Percentiles rank a stretch among this genome's conserved stretches.
Conservation (phyloP, 2,113 vertebrate species). For the Chaenocephalus aceratus region DNA sequence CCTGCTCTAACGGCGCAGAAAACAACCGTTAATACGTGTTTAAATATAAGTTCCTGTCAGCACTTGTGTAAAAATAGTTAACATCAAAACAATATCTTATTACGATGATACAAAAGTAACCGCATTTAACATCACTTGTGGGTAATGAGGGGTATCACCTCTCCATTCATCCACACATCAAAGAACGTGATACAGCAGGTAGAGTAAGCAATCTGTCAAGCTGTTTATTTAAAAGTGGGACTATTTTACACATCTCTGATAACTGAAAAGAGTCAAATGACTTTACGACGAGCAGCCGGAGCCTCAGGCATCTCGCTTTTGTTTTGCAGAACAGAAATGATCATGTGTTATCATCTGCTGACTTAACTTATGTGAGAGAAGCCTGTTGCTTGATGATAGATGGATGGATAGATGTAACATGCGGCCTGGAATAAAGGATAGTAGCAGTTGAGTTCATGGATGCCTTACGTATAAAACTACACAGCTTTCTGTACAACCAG, state of each 20-base stretch:
- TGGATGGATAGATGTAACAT: too few relatives aligned
- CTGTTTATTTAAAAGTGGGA: constrained; percentile 35
- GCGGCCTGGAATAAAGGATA: too few relatives aligned
- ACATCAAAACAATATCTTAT: background rate
- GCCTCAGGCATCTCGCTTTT: constrained; percentile 25
- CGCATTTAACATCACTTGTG: background rate
- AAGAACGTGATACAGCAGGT: constrained; percentile 35
- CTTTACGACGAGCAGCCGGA: constrained; percentile 8
- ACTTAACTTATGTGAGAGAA: constrained; percentile 11
- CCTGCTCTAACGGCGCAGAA: constrained; percentile 42
- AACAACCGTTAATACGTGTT: constrained; percentile 19
- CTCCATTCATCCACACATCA: constrained; percentile 18
- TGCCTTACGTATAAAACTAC: background rate
- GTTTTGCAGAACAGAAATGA: constrained; percentile 21
- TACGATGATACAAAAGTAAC: background rate
- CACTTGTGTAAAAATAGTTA: background rate
- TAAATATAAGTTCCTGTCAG: background rate
- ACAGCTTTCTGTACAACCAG: too few relatives aligned
- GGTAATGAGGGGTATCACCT: constrained; percentile 10
- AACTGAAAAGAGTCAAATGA: constrained; percentile 34
- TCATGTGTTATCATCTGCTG: constrained; percentile 13
- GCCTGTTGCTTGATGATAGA: background rate
- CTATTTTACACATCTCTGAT: constrained; percentile 35
- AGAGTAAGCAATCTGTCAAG: constrained; percentile 25
- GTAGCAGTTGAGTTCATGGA: too few relatives aligned